Conservation (phyloP, 2,888 invertebrate species). For the Tupiocoris notatus region DNA sequence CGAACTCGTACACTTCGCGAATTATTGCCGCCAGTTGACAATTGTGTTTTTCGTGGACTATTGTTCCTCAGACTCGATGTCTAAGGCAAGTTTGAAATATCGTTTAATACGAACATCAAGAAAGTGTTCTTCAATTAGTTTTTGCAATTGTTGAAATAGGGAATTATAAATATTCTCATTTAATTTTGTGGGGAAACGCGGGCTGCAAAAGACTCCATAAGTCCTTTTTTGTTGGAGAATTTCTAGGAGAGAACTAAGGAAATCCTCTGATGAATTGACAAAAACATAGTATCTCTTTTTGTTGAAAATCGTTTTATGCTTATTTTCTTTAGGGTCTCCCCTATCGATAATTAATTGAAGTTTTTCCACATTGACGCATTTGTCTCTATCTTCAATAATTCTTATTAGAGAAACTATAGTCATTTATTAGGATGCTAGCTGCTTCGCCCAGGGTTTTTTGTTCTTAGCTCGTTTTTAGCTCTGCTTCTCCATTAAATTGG, state of each 20-base stretch:
- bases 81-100: neutral
- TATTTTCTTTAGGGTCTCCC: neutral
- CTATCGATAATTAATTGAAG: neutral
- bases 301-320: neutral
- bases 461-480: too few species aligned
- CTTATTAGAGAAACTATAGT: too few species aligned
- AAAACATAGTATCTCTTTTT: neutral
- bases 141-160: neutral
- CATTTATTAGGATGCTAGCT: neutral
- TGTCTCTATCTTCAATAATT: too few species aligned
- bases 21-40: too few species aligned
- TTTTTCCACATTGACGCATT: neutral
- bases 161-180: conserved; percentile 4
- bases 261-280: neutral
- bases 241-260: neutral
- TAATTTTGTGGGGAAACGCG: neutral
- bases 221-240: neutral
- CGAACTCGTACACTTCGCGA: too few species aligned
- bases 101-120: neutral
- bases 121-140: neutral
- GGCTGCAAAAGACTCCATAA: neutral
- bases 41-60: neutral
- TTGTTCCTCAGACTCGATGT: neutral
- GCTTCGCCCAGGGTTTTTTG: too few species aligned
- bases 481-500: too few species aligned